These are phyloP conservation scores for Laupala kohalensis DNA, from an alignment of 1,140 invertebrate species.

Conservation along the genomic window DNA sequence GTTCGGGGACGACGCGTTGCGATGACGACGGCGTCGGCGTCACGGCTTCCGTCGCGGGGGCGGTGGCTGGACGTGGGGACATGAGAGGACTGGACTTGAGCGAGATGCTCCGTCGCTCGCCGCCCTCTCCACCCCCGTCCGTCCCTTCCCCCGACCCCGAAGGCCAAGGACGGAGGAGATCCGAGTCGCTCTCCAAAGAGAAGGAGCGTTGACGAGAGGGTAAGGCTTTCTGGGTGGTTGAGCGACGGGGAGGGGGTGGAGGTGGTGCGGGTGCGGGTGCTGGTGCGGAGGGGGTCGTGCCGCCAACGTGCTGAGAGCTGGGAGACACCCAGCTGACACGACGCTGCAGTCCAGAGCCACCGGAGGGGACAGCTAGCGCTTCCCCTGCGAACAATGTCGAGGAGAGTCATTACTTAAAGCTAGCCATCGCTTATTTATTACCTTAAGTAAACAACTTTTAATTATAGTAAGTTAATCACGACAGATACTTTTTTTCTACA, in stretches of 20 bases:
- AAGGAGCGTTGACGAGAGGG: slow-evolving; percentile 29
- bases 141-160: slow-evolving; percentile 18
- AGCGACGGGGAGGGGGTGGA: slow-evolving; percentile 18
- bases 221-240: slow-evolving; percentile 22
- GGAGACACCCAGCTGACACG: slow-evolving; percentile 25
- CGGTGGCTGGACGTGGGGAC: slow-evolving; percentile 16
- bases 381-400: no score
- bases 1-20: slow-evolving; percentile 14
- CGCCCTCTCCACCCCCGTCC: slow-evolving; percentile 16
- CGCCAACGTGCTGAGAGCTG: no score
- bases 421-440: no score
- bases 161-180: slow-evolving; percentile 18
- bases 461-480: no score
- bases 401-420: no score
- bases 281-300: not conserved
- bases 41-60: slow-evolving; percentile 19
- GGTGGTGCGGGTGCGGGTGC: slow-evolving; percentile 7
- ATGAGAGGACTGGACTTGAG: slow-evolving; percentile 24
- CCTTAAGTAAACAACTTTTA: no score
- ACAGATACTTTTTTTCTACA: no score
- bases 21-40: not conserved
- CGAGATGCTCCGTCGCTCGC: slow-evolving; percentile 26
- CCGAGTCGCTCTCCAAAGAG: slow-evolving; percentile 28
- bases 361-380: no score
- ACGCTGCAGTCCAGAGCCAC: slow-evolving; percentile 12